Conservation (phyloP, 2,888 invertebrate species). For the Agriopis aurantiaria region DNA sequence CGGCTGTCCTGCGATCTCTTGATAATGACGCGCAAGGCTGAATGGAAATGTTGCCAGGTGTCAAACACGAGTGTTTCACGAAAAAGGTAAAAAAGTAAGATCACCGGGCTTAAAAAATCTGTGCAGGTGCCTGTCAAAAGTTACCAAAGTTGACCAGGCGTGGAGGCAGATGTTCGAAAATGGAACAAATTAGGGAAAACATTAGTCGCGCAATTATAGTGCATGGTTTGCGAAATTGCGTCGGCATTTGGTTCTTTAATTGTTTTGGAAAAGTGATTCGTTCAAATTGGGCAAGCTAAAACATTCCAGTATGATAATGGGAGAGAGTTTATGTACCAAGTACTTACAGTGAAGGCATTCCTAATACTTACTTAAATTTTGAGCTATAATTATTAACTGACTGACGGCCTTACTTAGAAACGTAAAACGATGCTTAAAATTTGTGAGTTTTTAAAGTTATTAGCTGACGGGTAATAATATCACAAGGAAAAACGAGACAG, state of each 20-base stretch:
- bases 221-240: conserved; percentile 41
- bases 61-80: conserved; percentile 66
- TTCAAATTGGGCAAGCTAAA: neutral
- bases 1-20: conserved; percentile 51
- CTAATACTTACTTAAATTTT: neutral
- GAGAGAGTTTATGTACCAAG: neutral
- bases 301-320: neutral
- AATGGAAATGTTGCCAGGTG: conserved; percentile 81
- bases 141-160: conserved; percentile 65
- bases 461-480: no score
- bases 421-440: no score
- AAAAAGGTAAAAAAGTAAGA: conserved; percentile 73
- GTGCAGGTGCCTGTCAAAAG: conserved; percentile 73
- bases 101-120: conserved; percentile 79
- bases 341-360: neutral
- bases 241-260: conserved; percentile 22
- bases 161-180: conserved; percentile 78
- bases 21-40: conserved; percentile 69
- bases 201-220: conserved; percentile 52
- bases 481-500: no score
- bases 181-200: conserved; percentile 62
- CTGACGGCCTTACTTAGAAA: no score
- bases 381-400: no score
- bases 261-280: neutral
- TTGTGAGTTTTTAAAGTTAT: no score